Percentiles rank a stretch among this genome's conserved stretches.
phyloP scores from a whole-genome alignment of 1,140 invertebrate genomes.

The Phenacoccus solenopsis region DNA sequence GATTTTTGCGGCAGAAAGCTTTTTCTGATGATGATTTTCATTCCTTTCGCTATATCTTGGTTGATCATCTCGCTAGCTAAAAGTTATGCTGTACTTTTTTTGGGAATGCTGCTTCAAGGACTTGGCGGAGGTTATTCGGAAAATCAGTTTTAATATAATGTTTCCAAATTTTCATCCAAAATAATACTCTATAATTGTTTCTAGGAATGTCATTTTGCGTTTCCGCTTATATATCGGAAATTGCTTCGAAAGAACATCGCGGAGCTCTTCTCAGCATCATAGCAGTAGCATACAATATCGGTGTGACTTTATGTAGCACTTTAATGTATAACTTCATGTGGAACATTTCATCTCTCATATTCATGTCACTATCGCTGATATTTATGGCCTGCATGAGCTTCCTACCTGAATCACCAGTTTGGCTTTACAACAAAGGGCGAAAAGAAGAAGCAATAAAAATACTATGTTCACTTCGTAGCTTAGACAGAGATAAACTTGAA shows the following conservation, averaged over 20 bases:
- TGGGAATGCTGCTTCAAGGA: neutral
- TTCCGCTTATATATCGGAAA: slow-evolving; percentile 18
- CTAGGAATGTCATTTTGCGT: slow-evolving; percentile 11
- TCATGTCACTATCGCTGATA: slow-evolving; percentile 33
- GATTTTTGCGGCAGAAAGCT: neutral
- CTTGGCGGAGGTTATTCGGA: neutral
- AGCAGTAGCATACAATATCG: slow-evolving; percentile 17
- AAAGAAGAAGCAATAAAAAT: slow-evolving; percentile 26
- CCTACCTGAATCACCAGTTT: slow-evolving; percentile 39
- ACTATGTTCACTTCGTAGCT: slow-evolving; percentile 22
- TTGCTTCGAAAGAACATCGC: neutral
- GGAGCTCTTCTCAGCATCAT: slow-evolving; percentile 6
- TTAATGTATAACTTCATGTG: slow-evolving; percentile 44
- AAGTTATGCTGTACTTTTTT: neutral
- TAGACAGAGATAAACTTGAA: slow-evolving; percentile 25
- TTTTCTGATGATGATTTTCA: neutral
- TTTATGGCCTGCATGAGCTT: slow-evolving; percentile 34
- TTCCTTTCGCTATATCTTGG: neutral
- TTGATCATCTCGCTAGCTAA: neutral
- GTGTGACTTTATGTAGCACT: slow-evolving; percentile 39
- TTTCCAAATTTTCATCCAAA: no score
- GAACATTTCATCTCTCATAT: slow-evolving; percentile 44
- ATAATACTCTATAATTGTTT: neutral
- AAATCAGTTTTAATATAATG: neutral
- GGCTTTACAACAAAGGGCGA: slow-evolving; percentile 31